Base-by-base conservation (phyloP, 2,888 invertebrate species). In the Blastobasis lacticolella region DNA sequence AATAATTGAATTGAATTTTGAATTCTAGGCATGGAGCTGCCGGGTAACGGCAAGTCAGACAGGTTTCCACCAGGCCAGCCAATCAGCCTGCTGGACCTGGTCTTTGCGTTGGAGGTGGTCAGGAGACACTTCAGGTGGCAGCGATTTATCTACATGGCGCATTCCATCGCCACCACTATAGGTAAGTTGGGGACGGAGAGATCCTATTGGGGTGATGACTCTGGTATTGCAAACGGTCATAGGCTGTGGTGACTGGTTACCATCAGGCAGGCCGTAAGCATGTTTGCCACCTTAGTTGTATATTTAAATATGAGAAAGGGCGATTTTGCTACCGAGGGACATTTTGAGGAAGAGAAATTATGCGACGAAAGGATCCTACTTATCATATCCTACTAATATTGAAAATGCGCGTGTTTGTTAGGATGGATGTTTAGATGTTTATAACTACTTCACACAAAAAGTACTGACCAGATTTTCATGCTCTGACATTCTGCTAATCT, bases 41-140 rank as follows among this genome's bases (percentile, higher is more conserved):
- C 92, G 0, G 90, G 93, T 0, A 92, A 90, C 62, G 91, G 91
- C 0, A 71, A 69, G 37, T 91, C 91, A 0, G 88, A 89, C 46
- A 90, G 88, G 52, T 78, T 88, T 53, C 90, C 90, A 0, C 66
- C 55, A 10, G 81, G 81, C 4, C 55, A 75, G 0, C 60, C 73
- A 50, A 76, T 71, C 49, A 67, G 73, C 0, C 56, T 68, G 0
- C 57, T 67, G 5, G 81, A 82, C 43, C 53, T 80, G 2, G 70
- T 81, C 0, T 75, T 75, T 0, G 67, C 75, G 0, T 49, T 82
- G 0, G 55, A 63, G 7, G 68, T 57, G 5, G 69, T 78, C 0
- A 59, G 67, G 23, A 62, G 75, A 6, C 73, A 83, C 61, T 82
- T 73, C 42, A 66, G 75, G 1, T 80, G 79, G 76, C 60, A 74